Percentiles rank a stretch among this genome's conserved stretches.
Conservation (phyloP, 2,113 vertebrate species). For the Lampris megalopsis region DNA sequence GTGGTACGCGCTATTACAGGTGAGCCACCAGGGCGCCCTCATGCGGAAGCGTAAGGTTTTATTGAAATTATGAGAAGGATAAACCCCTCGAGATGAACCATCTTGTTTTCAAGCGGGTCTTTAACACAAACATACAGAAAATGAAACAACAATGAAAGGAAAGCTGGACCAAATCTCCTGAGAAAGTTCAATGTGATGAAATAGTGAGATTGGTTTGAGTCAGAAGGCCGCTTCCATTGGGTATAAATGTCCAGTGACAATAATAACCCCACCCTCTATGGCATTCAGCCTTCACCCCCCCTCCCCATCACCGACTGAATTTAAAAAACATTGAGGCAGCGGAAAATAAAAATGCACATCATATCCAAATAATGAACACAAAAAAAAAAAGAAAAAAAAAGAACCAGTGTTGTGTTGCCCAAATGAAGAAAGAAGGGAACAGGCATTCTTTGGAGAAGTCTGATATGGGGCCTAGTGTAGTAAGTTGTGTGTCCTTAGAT, state of each 20-base stretch:
- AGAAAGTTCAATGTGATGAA: too few species aligned
- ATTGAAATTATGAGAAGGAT: too few species aligned
- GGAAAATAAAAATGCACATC: constrained; percentile 3
- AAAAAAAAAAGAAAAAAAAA: constrained; percentile 22
- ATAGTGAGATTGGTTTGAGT: too few species aligned
- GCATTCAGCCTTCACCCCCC: constrained; percentile 7
- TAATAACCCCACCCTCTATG: constrained; percentile 6
- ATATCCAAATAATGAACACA: constrained; percentile 35
- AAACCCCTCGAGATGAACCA: too few species aligned
- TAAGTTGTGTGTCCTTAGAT: constrained; percentile 80
- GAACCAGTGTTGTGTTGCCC: constrained; percentile 14
- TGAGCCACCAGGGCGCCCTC: too few species aligned
- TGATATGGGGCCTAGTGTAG: neutral
- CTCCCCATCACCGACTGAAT: constrained; percentile 12
- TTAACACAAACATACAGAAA: too few species aligned
- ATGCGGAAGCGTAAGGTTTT: too few species aligned
- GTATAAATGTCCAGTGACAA: neutral
- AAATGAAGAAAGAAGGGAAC: neutral
- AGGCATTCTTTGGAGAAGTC: neutral
- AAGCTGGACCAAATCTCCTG: too few species aligned
- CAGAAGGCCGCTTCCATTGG: too few species aligned
- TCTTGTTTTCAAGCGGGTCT: too few species aligned
- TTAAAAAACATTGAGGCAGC: constrained; percentile 15
- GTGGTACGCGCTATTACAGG: too few species aligned
- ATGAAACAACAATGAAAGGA: too few species aligned